Conservation (phyloP, 2,113 vertebrate genomes). For the Apodemus sylvaticus region DNA sequence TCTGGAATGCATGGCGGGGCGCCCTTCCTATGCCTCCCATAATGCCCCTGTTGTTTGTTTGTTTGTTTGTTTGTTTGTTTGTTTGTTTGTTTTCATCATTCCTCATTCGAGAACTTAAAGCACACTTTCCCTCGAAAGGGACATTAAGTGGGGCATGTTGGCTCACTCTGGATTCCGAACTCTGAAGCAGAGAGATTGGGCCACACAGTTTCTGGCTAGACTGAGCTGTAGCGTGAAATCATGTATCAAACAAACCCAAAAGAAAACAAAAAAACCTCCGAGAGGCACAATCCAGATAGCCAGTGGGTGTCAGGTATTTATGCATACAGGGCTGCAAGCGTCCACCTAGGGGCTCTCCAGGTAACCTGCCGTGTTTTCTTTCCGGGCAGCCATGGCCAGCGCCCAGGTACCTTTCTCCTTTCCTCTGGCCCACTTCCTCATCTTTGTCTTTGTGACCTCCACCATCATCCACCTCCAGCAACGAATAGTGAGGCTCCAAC, state of each 20-base stretch:
- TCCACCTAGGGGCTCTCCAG: rapidly evolving
- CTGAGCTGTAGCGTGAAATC: not conserved
- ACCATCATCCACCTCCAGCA: slow-evolving; percentile 53
- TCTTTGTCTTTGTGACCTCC: slow-evolving; percentile 61
- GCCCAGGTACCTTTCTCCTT: not conserved
- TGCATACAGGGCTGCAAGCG: not conserved
- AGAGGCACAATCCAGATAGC: not conserved
- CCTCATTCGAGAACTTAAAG: not conserved
- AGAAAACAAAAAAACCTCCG: not conserved
- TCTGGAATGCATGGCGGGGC: not conserved
- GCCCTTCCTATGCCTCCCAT: not conserved
- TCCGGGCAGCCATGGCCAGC: slow-evolving; percentile 46
- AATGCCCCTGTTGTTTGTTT: not conserved
- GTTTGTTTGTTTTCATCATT: not conserved
- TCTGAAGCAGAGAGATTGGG: not conserved
- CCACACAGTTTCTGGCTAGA: not conserved
- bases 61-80: not conserved
- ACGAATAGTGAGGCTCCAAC: not conserved
- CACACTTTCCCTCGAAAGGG: not conserved
- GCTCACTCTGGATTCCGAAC: not conserved
- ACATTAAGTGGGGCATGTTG: too few relatives aligned
- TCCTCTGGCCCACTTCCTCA: slow-evolving; percentile 8
- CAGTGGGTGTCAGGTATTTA: not conserved
- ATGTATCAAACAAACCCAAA: not conserved
- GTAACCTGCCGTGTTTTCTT: not conserved